These are phyloP conservation scores for Adela reaumurella DNA, from an alignment of 2,888 invertebrate species.

Conservation along the genomic window DNA sequence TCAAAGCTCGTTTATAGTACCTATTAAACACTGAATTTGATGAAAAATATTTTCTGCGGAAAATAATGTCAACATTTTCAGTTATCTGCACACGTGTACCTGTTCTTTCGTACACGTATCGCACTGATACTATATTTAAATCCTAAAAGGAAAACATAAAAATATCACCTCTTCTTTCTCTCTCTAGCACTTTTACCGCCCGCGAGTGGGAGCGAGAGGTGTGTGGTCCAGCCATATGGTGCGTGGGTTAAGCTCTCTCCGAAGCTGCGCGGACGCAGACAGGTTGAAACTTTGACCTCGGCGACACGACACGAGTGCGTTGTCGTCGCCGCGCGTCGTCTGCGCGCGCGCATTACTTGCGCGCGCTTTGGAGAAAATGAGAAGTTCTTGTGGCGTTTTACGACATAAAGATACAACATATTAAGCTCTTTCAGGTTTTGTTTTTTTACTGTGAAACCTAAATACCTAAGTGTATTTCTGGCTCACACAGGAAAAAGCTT, in stretches of 20 bases:
- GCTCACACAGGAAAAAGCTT: too few relatives aligned
- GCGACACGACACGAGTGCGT: not conserved
- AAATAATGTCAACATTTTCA: not conserved
- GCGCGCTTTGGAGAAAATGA: not conserved
- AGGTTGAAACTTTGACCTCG: not conserved
- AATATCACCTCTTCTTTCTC: not conserved
- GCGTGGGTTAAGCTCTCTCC: not conserved
- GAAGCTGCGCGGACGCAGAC: not conserved
- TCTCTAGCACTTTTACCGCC: not conserved
- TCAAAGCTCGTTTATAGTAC: too few relatives aligned
- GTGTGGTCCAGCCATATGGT: not conserved
- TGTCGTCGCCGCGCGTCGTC: too few relatives aligned
- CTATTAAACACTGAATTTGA: too few relatives aligned
- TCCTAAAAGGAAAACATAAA: not conserved
- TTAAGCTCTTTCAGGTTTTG: too few relatives aligned
- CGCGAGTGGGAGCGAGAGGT: not conserved
- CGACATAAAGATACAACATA: too few relatives aligned
- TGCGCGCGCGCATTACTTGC: not conserved
- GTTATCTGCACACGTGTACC: not conserved
- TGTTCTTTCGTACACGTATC: not conserved
- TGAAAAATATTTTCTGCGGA: too few relatives aligned
- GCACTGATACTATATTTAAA: not conserved
- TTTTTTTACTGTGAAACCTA: too few relatives aligned
- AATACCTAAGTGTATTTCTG: too few relatives aligned
- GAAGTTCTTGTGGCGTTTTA: too few relatives aligned